Base-by-base conservation (phyloP, 2,888 invertebrate species). In the Cabera pusaria region DNA sequence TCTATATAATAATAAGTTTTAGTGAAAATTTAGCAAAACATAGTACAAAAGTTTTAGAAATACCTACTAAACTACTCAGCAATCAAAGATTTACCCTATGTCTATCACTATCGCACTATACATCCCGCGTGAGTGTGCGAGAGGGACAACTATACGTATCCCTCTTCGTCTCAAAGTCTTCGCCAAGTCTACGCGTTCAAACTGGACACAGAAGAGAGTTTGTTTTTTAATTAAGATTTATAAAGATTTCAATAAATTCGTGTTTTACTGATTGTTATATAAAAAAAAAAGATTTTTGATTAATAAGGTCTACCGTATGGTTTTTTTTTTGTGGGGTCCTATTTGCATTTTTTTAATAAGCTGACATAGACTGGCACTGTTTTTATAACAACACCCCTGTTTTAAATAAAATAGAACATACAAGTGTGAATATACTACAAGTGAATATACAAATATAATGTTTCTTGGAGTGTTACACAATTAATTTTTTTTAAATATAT, bases 21-120 rank as follows among this genome's bases (percentile, higher is more conserved):
- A 85, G 87, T 88, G 87, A 87, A 87, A 86, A 86, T 86, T 87
- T 88, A 72, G 88, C 88, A 87, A 88, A 88, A 88, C 87, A 87
- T 86, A 87, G 87, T 88, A 88, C 77, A 88, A 87, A 87, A 87
- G 72, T 84, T 87, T 84, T 84, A 86, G 84, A 85, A 86, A 87
- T 86, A 83, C 66, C 82, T 80, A 84, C 81, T 68, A 75, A 77
- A 64, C 87, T 88, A 87, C 85, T 75, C 87, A 86, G 86, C 86
- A 75, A 85, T 74, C 70, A 77, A 84, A 71, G 61, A 48, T 62
- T 72, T 78, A 79, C 80, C 82, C 84, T 85, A 84, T 77, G 65
- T 48, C 87, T 88, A 87, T 80, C 83, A 76, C 84, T 86, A 87
- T 83, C 81, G 74, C 79, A 73, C 80, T 79, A 75, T 69, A 49